Base-by-base conservation (phyloP, 2,888 invertebrate species). In the Aphodius sticticus region DNA sequence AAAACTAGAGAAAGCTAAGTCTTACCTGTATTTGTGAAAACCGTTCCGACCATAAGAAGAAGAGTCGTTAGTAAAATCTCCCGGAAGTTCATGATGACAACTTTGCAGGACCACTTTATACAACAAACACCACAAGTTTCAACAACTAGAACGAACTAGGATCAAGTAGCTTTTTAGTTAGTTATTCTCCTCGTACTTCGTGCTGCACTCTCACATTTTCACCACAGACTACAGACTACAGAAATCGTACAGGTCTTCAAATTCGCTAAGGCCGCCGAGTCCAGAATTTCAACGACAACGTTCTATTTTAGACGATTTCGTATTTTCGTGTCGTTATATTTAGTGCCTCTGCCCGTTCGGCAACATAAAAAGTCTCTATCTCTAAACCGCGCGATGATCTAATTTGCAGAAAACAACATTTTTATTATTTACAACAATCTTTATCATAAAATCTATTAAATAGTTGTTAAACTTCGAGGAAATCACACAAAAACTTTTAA, bases 271-370 rank as follows among this genome's bases (percentile, higher is more conserved):
- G 26, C 9, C 53, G 53, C 9, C 53, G 53, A 9, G 53, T 53
- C 53, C 53, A 53, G 53, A 53, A 53, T 53, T 5, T 53, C 53
- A 12, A 53, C 53, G 53, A 53, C 9, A 53, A 71, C 36, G 71
- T 71, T 77, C 77, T 77, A 77, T 77, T 77, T 77, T 35, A 70
- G 26, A 77, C 37, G 70, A 77, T 77, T 77, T 71, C 77, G 77
- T 77, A 77, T 70, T 77, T 77, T 77, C 77, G 77, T 12, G 37
- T 71, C 16, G 37, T 77, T 77, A 77, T 77, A 77, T 71, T 35
- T 71, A 77, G 69, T 37, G 69, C 6, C 16, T 35, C 15, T 12
- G 53, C 53, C 53, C 7, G 53, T 53, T 53, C 53, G 53, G 53
- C 53, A 53, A 53, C 53, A 70, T 36, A 69, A 77, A 53, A 53